Conservation (phyloP, 2,888 invertebrate species). For the Hymenopus coronatus region DNA sequence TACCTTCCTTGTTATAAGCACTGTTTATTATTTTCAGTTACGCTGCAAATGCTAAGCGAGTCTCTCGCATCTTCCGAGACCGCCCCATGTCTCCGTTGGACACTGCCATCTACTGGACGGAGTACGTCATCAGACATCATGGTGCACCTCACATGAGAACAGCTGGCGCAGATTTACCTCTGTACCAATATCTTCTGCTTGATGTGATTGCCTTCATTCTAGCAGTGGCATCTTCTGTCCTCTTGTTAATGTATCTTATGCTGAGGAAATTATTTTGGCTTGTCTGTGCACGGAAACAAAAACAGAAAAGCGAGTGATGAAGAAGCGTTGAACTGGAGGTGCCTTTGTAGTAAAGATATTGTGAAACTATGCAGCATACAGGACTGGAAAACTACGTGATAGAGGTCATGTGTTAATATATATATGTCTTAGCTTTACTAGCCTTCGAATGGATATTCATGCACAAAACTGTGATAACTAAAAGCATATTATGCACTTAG, state of each 20-base stretch:
- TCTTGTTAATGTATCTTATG: background rate
- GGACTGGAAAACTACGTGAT: no score
- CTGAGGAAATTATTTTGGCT: background rate
- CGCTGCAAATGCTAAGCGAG: conserved; percentile 41
- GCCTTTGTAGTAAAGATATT: no score
- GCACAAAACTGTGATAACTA: no score
- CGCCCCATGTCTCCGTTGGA: conserved; percentile 57
- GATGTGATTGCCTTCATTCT: conserved; percentile 1
- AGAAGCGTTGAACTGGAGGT: no score
- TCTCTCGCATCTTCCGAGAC: conserved; percentile 52
- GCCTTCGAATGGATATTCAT: no score
- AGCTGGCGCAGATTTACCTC: conserved; percentile 45
- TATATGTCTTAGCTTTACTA: no score
- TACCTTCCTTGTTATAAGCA: no score
- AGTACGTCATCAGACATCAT: conserved; percentile 55
- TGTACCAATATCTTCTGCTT: conserved; percentile 43
- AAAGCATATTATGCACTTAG: no score
- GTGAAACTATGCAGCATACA: no score
- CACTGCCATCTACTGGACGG: conserved; percentile 64
- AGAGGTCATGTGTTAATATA: no score
- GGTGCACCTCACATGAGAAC: conserved; percentile 48
- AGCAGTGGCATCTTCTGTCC: conserved; percentile 36
- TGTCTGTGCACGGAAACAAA: background rate
- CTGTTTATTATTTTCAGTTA: conserved; percentile 14
- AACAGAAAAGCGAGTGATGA: background rate